Base-by-base conservation (phyloP, 2,888 invertebrate species). In the Dioctria rufipes region DNA sequence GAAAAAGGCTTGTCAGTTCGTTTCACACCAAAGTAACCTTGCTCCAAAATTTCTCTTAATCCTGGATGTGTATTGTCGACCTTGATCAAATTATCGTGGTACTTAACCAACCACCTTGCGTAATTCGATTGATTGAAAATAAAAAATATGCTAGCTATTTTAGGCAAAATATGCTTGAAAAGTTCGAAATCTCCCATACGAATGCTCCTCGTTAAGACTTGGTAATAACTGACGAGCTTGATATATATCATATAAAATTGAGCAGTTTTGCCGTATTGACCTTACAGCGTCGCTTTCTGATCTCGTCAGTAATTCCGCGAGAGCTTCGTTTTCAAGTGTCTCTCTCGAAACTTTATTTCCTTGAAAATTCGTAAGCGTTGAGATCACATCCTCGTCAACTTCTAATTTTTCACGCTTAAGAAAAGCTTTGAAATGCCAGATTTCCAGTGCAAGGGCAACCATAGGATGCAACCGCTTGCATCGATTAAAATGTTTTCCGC, bases 111-210 rank as follows among this genome's bases (percentile, higher is more conserved):
- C 83, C 85, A 87, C 8, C 86, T 84, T 73, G 86, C 84, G 83
- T 88, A 87, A 81, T 88, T 88, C 80, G 75, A 86, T 51, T 87
- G 86, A 81, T 87, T 87, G 43, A 83, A 83, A 3, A 80, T 80
- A 79, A 87, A 87, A 84, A 87, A 87, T 49, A 87, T 78, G 83
- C 85, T 85, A 1, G 83, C 82, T 2, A 87, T 86, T 83, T 86
- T 86, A 6, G 84, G 83, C 67, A 87, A 80, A 67, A 84, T 81
- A 13, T 83, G 84, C 80, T 83, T 80, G 60, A 78, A 84, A 66
- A 84, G 39, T 60, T 83, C 73, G 79, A 84, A 83, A 80, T 84
- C 82, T 46, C 43, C 67, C 40, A 9, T 43, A 43, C 67, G 42
- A 46, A 67, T 8, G 42, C 43, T 67, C 13, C 13, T 67, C 40